Evolutionary conservation across 2,797 vertebrate genomes (phyloP), one percentile per base, ranked within the genome.

Genomic region (Caiman crocodilus): DNA sequence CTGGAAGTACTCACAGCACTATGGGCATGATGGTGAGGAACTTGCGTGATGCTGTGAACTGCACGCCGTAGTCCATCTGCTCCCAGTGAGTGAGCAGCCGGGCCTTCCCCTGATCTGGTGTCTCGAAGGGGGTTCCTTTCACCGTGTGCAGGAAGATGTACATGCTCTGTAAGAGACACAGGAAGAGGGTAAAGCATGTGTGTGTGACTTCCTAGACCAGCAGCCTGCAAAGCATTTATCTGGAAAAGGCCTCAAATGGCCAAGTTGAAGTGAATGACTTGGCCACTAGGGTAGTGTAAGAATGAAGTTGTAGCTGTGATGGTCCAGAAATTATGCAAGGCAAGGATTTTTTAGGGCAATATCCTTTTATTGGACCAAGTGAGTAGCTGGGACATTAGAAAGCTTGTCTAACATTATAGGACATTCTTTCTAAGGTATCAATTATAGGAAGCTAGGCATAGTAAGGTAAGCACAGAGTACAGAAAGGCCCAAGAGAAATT

Each of bases 1-100:
- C 42, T 0, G 1, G 2, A 14, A 2, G 55, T 90, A 98, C 99
- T 99, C 97, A 99, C 99, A 99, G 98, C 75, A 99, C 98, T 1
- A 99, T 99, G 55, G 99, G 99, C 5, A 98, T 99, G 98, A 99
- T 99, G 98, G 99, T 99, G 97, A 99, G 98, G 97, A 99, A 99
- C 98, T 99, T 99, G 96, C 99, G 99, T 0, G 99, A 99, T 0
- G 99, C 99, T 0, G 99, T 99, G 88, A 99, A 99, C 98, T 99
- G 99, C 11, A 99, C 98, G 1, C 99, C 99, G 1, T 99, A 99
- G 97, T 99, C 99, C 99, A 99, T 99, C 98, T 99, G 99, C 97
- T 99, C 99, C 99, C 99, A 99, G 98, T 99, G 98, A 0, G 99
- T 99, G 1, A 99, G 98, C 95, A 99, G 97, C 93, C 99, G 98